phyloP scores from a whole-genome alignment of 2,888 invertebrate genomes.

The Anthrax anthrax region DNA sequence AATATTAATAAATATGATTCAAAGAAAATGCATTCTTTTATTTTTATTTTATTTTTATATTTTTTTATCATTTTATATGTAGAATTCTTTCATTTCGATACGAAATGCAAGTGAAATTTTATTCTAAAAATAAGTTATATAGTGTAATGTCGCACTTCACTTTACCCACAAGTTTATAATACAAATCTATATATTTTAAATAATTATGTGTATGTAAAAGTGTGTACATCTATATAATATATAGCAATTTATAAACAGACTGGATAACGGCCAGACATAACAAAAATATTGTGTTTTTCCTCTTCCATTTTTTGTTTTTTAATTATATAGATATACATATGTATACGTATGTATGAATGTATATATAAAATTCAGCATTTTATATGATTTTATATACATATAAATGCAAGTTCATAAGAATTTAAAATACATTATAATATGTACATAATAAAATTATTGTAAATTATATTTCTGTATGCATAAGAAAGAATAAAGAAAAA shows the following conservation, averaged over 20 bases:
- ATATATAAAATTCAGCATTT: slow-evolving; percentile 6
- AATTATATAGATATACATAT: neutral
- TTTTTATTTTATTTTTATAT: no score
- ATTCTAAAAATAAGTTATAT: neutral
- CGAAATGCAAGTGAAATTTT: neutral
- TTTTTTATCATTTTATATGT: neutral
- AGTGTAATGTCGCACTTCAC: neutral
- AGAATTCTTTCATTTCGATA: neutral
- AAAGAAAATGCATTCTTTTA: no score
- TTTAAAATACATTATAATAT: neutral
- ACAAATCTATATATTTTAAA: no score
- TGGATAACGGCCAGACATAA: slow-evolving; percentile 5
- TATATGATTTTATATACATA: no score
- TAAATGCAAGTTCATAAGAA: slow-evolving; percentile 3
- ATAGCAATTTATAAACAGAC: neutral
- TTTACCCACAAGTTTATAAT: no score
- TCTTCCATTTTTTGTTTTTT: neutral
- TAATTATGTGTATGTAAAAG: no score
- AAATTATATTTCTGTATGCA: neutral
- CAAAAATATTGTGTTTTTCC: slow-evolving; percentile 1
- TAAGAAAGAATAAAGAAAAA: neutral
- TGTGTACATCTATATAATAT: neutral
- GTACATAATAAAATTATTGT: neutral
- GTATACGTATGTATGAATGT: no score
- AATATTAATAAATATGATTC: no score